Evolutionary conservation across 2,797 vertebrate genomes (phyloP), one percentile per base, ranked within the genome.

Genomic region (Chaunax sp.): DNA sequence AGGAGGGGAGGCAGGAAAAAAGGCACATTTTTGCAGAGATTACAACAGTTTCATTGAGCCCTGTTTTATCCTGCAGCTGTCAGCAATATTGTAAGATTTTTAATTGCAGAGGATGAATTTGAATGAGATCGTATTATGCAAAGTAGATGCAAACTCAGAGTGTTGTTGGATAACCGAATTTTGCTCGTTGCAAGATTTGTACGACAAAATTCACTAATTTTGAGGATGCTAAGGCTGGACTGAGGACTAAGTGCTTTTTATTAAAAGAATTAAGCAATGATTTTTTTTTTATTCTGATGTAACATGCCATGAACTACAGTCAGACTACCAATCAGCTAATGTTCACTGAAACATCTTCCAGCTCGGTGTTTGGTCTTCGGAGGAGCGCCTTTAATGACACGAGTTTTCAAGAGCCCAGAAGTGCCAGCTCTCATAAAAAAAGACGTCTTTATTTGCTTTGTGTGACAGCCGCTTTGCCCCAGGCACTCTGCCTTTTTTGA

Each of bases 401-500:
- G 35, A 65, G 47, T 33, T 63, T n/a, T 68, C 61, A 71, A 10
- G 23, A 28, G 68, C 54, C 37, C 59, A 68, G 41, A 55, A 57
- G 50, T 70, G 47, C 46, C 69, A 52, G 45, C 47, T 54, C 63
- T 78, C 57, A 59, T 49, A 70, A 64, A 41, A 67, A 64, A 66
- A 53, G 19, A 55, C 12, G 50, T 69, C 59, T 66, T 72, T 60
- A 71, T 84, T 84, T 22, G 18, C 63, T 78, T 83, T 72, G 58
- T 41, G 43, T 82, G 79, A 82, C 84, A 75, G 72, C 72, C 18
- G 61, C 81, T 58, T 64, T 0, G 55, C 87, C 72, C 2, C 25
- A 3, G 82, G 86, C 43, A 1, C 41, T 1, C 12, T 63, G 81
- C 82, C 81, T 52, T 75, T 51, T 88, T 76, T 87, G 81, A 91